Evolutionary conservation across 2,113 vertebrate species (phyloP), one percentile per base, ranked within the genome.

Genomic region (Tinamus guttatus): DNA sequence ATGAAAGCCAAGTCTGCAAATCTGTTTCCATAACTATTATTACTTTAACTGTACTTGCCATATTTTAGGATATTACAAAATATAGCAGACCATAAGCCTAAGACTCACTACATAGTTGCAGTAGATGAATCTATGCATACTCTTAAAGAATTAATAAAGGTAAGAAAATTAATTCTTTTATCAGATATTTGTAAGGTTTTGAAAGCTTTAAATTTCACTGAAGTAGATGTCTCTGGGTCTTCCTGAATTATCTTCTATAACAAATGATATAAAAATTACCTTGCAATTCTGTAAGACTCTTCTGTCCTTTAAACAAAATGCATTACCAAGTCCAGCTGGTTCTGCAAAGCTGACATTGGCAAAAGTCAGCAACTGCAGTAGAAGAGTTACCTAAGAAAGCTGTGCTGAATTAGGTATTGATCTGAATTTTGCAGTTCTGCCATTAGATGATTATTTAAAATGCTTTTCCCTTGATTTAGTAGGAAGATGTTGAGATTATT

Each of bases 61-160:
- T 45, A 25, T 93, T 96, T 75, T 94, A 99, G 99, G 11, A 98
- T 99, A 60, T 89, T 99, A 52, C 98, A 99, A 86, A 99, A 99
- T 19, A 32, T 99, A 92, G 98, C 98, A 59, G 98, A 99, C 38
- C 98, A 94, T 4, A 96, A 93, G 79, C 99, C 99, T 5, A 96
- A 90, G 38, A 87, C 85, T 4, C 97, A 95, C 69, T 99, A 99
- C 81, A 69, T 99, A 68, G 88, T 99, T 10, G 99, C 99, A 18
- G 98, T 99, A 91, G 99, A 99, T 56, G 89, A 91, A 28, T 98
- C 99, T 20, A 96, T 95, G 59, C 97, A 98, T 32, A 98, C 98
- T 2, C 93, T 99, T 94, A 97, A 98, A 89, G 98, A 99, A 56
- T 92, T 99, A 27, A 32, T 99, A 71, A 98, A 98, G 98, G 99